phyloP scores from a whole-genome alignment of 2,797 vertebrate species.

The Falco naumanni region DNA sequence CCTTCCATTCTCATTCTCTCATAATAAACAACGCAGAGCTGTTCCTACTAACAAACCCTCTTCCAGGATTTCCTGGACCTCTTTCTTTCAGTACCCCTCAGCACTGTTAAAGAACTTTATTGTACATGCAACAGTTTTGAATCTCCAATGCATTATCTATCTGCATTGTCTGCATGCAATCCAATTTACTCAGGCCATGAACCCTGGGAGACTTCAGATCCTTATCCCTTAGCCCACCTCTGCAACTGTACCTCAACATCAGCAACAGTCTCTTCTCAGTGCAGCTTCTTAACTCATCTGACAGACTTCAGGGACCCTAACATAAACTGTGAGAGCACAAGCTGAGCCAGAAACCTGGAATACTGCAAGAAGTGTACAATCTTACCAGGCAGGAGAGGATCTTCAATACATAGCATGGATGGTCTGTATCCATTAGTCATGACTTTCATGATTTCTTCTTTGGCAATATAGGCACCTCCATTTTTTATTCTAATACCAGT shows the following conservation, averaged over 20 bases:
- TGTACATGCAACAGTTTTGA: neutral
- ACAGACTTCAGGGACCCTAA: neutral
- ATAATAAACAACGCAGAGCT: fast-evolving
- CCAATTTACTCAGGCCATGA: neutral
- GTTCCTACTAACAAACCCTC: neutral
- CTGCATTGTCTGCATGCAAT: neutral
- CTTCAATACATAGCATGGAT: conserved; percentile 97
- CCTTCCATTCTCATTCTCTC: neutral
- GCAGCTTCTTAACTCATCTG: neutral
- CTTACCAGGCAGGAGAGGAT: conserved; percentile 93
- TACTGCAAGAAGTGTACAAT: neutral
- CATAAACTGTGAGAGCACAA: neutral
- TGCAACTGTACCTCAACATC: neutral
- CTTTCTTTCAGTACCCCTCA: neutral
- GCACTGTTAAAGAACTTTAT: neutral
- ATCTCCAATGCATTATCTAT: neutral
- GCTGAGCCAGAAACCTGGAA: neutral
- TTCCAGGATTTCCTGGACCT: neutral
- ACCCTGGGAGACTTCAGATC: neutral
- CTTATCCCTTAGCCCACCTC: neutral
- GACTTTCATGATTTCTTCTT: conserved; percentile 97
- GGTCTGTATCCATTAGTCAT: conserved; percentile 94
- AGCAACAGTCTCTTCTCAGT: neutral
- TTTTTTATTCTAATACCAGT: conserved; percentile 96
- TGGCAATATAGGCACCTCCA: conserved; percentile 94